These are phyloP conservation scores for Urosaurus nigricauda DNA, from an alignment of 2,797 vertebrate species.

Conservation along the genomic window DNA sequence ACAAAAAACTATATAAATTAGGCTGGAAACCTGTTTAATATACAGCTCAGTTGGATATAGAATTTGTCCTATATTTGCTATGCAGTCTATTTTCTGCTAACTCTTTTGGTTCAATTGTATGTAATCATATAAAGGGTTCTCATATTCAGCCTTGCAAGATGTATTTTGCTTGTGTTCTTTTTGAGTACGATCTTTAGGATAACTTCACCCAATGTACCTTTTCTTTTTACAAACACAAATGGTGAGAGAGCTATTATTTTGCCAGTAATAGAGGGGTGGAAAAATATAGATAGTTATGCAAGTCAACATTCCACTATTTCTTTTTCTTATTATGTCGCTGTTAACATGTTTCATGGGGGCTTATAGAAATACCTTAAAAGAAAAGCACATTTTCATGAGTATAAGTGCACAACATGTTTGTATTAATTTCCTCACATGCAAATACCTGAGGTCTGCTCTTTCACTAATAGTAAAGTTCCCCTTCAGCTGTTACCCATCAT, in stretches of 20 bases:
- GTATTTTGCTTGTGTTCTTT: neutral
- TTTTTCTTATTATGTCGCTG: neutral
- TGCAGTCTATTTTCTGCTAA: neutral
- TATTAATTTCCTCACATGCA: neutral
- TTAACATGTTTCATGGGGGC: constrained; percentile 2
- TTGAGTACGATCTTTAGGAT: neutral
- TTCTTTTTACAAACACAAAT: constrained; percentile 18
- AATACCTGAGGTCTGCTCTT: neutral
- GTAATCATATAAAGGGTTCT: neutral
- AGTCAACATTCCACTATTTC: neutral
- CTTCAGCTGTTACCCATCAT: neutral
- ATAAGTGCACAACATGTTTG: neutral
- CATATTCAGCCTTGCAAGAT: constrained; percentile 1
- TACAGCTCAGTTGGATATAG: neutral
- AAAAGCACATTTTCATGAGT: neutral
- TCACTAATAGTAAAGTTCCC: neutral
- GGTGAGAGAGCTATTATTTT: neutral
- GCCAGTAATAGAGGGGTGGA: neutral
- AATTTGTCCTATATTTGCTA: neutral
- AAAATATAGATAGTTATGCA: constrained; percentile 6
- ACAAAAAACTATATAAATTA: neutral
- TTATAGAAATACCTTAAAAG: constrained; percentile 22
- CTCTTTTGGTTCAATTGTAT: constrained; percentile 18
- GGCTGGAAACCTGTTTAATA: neutral
- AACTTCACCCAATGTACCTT: neutral